phyloP scores from a whole-genome alignment of 2,888 invertebrate species.

The Diachrysia chrysitis region DNA sequence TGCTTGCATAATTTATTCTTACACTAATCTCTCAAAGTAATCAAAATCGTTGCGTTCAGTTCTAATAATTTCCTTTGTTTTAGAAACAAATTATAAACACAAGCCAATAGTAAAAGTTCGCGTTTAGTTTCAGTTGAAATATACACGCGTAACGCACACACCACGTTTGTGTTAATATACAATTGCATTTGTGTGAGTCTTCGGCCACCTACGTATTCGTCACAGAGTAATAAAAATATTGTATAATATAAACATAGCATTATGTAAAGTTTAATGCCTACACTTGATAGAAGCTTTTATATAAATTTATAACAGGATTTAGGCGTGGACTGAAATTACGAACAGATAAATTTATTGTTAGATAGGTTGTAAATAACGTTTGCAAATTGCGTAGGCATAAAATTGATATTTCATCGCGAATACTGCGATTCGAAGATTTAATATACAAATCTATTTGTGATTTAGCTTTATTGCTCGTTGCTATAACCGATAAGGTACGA shows the following conservation, averaged over 20 bases:
- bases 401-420: constrained; percentile 11
- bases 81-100: constrained; percentile 55
- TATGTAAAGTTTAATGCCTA: constrained; percentile 41
- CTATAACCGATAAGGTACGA: constrained; percentile 26
- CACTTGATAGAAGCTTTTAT: neutral
- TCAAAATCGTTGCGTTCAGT: constrained; percentile 47
- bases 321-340: neutral
- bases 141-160: constrained; percentile 65
- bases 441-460: constrained; percentile 29
- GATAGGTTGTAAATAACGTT: neutral
- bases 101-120: constrained; percentile 51
- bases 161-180: constrained; percentile 24
- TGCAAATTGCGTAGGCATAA: neutral
- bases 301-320: neutral
- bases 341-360: neutral
- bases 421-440: constrained; percentile 25
- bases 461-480: constrained; percentile 36
- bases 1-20: constrained; percentile 12
- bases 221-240: constrained; percentile 59
- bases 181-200: constrained; percentile 39
- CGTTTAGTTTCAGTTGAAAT: constrained; percentile 69
- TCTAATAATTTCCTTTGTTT: constrained; percentile 59
- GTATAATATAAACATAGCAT: constrained; percentile 4
- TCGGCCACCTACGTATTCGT: constrained; percentile 57
- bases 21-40: constrained; percentile 22